Conservation (phyloP, 2,113 vertebrate species). For the Neodontobutis hainanensis region DNA sequence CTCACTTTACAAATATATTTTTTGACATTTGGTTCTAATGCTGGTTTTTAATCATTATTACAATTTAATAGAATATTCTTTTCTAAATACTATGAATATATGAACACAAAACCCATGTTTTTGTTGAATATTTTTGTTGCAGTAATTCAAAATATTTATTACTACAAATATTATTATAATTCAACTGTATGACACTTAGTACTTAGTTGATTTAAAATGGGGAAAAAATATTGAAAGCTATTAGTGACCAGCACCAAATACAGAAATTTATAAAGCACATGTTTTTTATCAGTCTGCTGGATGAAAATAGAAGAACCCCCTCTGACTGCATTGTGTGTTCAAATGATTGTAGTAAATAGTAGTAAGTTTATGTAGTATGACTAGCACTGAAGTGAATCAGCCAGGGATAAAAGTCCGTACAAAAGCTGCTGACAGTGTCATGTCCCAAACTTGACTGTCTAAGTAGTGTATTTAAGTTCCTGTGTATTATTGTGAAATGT, state of each 20-base stretch:
- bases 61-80: conserved; percentile 22
- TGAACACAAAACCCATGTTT: conserved; percentile 42
- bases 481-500: too few species aligned
- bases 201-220: conserved; percentile 39
- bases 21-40: conserved; percentile 44
- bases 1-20: conserved; percentile 1
- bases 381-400: too few species aligned
- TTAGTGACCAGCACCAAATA: conserved; percentile 76
- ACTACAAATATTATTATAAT: conserved; percentile 29
- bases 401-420: too few species aligned
- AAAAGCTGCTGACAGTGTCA: too few species aligned
- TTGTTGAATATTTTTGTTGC: too few species aligned
- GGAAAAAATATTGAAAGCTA: conserved; percentile 16
- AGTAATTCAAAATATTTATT: conserved; percentile 36
- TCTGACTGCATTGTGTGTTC: conserved; percentile 42
- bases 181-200: neutral
- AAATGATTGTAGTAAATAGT: conserved; percentile 8
- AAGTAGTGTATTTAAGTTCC: too few species aligned
- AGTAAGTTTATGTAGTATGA: conserved; percentile 34
- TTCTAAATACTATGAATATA: conserved; percentile 1
- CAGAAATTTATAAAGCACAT: neutral
- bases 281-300: conserved; percentile 5
- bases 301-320: neutral
- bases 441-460: too few species aligned
- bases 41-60: conserved; percentile 71